Base-by-base conservation (phyloP, 1,140 invertebrate genomes). In the Lasioglossum baleicum region DNA sequence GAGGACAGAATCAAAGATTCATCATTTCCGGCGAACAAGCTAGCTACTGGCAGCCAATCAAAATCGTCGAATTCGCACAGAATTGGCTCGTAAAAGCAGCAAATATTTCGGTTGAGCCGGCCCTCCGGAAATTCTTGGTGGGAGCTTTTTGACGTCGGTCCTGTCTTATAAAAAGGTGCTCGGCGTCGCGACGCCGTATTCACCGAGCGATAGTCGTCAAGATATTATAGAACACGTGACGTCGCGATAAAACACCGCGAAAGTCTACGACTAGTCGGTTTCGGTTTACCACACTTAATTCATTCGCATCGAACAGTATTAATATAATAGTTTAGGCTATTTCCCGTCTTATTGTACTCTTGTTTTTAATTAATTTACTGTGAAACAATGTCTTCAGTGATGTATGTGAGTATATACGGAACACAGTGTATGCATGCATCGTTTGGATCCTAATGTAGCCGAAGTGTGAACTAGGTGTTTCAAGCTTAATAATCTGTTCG, bases 161-260 rank as follows among this genome's bases (percentile, higher is more conserved):
- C 85, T 80, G 84, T 88, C 88, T 90, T 92, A 92, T 92, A 92
- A 91, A 92, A 91, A 91, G 90, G 84, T 84, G 87, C 80, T n/a
- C 66, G 48, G 76, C 87, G 63, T 89, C 80, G 86, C 73, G 84
- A 87, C 82, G 84, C 78, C 78, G 83, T 89, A 92, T 89, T 92
- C 88, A 85, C 87, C 75, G 85, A 79, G 83, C 75, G 83, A 82
- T 82, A 82, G 83, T 63, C 85, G 80, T 69, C 66, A 40, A 76
- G 61, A 78, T 63, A 69, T 85, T 48, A 60, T 56, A 35, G 68
- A 48, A 56, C 17, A 42, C 65, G 63, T 42, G 56, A 51, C 51
- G 64, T 17, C 48, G 48, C 22, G 35, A 51, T 31, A 75, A 53
- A 53, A 53, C 7, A 35, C 5, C 42, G 20, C 67, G 61, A 31